phyloP scores from a whole-genome alignment of 2,113 vertebrate species.

The Antechinus flavipes region DNA sequence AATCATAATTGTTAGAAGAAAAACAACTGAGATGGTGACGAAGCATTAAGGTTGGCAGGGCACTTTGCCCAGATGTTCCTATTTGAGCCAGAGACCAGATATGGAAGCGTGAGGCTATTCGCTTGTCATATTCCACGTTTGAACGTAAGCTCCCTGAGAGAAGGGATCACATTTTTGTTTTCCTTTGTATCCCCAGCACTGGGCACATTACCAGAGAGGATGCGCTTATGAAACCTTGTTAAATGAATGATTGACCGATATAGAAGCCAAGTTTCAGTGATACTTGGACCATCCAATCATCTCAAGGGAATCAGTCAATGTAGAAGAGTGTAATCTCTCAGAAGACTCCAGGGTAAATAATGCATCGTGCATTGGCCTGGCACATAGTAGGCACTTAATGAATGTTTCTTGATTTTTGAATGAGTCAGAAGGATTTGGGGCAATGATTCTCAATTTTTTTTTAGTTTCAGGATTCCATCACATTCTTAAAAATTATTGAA shows the following conservation, averaged over 20 bases:
- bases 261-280: neutral
- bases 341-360: neutral
- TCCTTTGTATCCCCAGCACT: neutral
- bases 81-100: neutral
- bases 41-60: neutral
- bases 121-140: neutral
- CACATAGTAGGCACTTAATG: neutral
- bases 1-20: neutral
- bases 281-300: neutral
- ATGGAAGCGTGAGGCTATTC: neutral
- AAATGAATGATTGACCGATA: neutral
- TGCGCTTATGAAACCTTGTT: neutral
- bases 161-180: neutral
- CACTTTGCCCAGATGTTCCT: neutral
- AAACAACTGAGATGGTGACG: neutral
- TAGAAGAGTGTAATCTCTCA: neutral
- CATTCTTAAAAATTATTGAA: neutral
- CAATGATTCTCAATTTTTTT: neutral
- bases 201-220: neutral
- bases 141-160: neutral
- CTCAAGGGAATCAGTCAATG: neutral
- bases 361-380: neutral
- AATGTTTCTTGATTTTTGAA: neutral
- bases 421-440: neutral
- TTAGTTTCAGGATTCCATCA: neutral